These are phyloP conservation scores for Canis aureus DNA, from an alignment of 2,113 vertebrate species.

Conservation along the genomic window DNA sequence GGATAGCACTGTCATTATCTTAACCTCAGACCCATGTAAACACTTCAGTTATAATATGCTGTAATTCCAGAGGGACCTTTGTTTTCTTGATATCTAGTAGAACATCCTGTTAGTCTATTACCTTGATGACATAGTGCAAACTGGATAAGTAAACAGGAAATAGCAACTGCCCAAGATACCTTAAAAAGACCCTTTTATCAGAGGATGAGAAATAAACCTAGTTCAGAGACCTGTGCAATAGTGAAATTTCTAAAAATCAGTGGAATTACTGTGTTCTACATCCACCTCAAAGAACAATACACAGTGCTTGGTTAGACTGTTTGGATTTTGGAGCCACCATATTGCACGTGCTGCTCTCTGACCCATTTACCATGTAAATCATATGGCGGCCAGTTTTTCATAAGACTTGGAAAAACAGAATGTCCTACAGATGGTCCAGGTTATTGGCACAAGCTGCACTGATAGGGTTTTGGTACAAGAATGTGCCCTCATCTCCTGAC, in stretches of 20 bases:
- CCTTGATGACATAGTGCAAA: slow-evolving; percentile 28
- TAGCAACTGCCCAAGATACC: neutral
- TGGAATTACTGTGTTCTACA: neutral
- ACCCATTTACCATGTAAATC: neutral
- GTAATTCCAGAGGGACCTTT: neutral
- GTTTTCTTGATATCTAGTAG: neutral
- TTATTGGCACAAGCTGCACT: neutral
- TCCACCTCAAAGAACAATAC: neutral
- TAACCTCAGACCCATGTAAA: neutral
- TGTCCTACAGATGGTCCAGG: neutral
- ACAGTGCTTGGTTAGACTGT: neutral
- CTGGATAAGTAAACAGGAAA: neutral
- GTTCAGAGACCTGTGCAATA: neutral
- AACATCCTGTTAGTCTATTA: slow-evolving; percentile 9
- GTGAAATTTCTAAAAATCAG: neutral
- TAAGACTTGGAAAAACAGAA: neutral
- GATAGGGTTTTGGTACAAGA: neutral
- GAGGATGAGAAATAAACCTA: neutral
- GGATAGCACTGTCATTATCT: neutral
- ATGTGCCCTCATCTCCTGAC: neutral
- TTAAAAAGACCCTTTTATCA: neutral
- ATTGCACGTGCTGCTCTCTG: neutral
- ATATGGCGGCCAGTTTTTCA: neutral
- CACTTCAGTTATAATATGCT: neutral
- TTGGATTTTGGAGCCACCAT: neutral